Percentiles rank a stretch among this genome's conserved stretches.
These are phyloP conservation scores for Syrmaticus mikado DNA, from an alignment of 2,113 vertebrate genomes.

Conservation along the genomic window DNA sequence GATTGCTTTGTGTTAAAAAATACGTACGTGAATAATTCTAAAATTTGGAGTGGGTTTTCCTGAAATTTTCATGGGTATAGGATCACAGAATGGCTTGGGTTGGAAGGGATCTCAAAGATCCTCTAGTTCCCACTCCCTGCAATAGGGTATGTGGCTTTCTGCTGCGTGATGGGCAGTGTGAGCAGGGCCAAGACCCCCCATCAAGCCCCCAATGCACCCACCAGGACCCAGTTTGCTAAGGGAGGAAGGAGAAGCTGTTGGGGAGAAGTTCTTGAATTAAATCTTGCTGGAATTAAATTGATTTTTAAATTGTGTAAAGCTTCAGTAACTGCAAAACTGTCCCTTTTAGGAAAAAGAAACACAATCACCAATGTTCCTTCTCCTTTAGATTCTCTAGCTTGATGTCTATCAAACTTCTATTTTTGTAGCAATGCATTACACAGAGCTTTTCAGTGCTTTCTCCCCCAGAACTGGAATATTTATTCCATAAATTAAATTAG, in stretches of 20 bases:
- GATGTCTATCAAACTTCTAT: neutral
- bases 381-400: neutral
- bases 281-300: neutral
- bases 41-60: neutral
- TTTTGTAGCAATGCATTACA: neutral
- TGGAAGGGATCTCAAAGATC: no score
- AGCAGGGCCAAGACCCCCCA: no score
- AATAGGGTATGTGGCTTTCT: no score
- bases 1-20: neutral
- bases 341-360: neutral
- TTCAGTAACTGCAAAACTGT: neutral
- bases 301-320: neutral
- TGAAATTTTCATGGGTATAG: no score
- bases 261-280: neutral
- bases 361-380: neutral
- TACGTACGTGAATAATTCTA: neutral
- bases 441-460: neutral
- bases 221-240: fast-evolving
- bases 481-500: neutral
- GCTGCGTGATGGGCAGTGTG: no score
- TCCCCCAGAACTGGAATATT: neutral
- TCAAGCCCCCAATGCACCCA: neutral
- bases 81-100: no score
- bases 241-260: neutral
- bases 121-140: no score